These are phyloP conservation scores for Spongia lamella DNA, from an alignment of 37 sponge, comb jelly and placozoan genomes.

Conservation along the genomic window DNA sequence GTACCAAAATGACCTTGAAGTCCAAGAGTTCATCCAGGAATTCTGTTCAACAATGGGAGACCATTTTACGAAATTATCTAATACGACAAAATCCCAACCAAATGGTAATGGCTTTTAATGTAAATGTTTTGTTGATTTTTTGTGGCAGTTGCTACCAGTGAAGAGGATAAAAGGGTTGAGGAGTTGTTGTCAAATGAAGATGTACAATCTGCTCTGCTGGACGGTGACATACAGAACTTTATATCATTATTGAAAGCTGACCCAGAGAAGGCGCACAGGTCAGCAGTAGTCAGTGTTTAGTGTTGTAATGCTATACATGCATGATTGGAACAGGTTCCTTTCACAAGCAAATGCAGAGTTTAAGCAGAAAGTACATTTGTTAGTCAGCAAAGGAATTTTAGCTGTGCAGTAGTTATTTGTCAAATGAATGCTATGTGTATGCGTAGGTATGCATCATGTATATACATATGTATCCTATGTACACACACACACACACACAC, in stretches of 20 bases:
- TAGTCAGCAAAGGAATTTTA: constrained; percentile 56
- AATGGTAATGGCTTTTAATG: neutral
- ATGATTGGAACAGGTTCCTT: constrained; percentile 3
- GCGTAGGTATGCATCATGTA: no score
- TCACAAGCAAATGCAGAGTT: constrained; percentile 19
- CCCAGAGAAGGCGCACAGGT: constrained; percentile 62
- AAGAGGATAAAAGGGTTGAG: constrained; percentile 47
- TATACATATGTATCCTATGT: no score
- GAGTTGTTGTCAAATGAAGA: constrained; percentile 42
- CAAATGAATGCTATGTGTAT: no score
- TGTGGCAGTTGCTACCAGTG: neutral
- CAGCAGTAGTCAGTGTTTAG: neutral
- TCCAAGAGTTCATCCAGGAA: constrained; percentile 59
- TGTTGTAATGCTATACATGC: neutral
- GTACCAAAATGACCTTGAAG: constrained; percentile 40
- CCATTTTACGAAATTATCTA: constrained; percentile 66
- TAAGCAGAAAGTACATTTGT: constrained; percentile 20
- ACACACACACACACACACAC: constrained; percentile 8
- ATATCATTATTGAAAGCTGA: constrained; percentile 30
- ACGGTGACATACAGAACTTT: constrained; percentile 43
- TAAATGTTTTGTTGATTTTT: neutral
- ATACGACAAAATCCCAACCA: constrained; percentile 2
- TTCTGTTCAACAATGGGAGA: constrained; percentile 77
- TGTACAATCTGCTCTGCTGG: constrained; percentile 47
- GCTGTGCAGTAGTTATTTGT: constrained; percentile 37